Evolutionary conservation across 2,888 invertebrate species (phyloP).

Genomic region (Erannis defoliaria): DNA sequence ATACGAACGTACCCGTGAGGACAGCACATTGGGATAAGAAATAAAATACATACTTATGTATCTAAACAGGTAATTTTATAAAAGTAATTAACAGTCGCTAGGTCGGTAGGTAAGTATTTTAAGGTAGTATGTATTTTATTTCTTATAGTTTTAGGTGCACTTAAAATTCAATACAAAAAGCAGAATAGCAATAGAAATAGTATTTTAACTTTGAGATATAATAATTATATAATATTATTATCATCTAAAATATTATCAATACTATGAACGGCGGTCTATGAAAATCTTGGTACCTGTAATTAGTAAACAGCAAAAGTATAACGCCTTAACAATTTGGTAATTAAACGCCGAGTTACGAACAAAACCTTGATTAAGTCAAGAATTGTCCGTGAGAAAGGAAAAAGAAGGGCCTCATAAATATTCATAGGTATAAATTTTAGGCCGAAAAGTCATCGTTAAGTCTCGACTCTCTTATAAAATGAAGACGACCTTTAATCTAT

Average conservation of each 20-base stretch:
- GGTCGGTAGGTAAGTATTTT: no score
- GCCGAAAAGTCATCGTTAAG: constrained; percentile 80
- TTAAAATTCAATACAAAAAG: no score
- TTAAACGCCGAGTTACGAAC: constrained; percentile 34
- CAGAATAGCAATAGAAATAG: no score
- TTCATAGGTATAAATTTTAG: constrained; percentile 76
- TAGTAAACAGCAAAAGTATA: constrained; percentile 3
- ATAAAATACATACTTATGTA: no score
- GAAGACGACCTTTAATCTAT: constrained; percentile 69
- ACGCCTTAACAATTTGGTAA: constrained; percentile 45
- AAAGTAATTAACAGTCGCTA: no score
- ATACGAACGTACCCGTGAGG: no score
- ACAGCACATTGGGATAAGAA: no score
- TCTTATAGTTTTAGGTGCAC: no score
- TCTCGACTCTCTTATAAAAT: constrained; percentile 81
- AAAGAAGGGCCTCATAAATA: constrained; percentile 81
- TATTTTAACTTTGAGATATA: not conserved
- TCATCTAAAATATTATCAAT: no score
- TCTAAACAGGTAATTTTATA: no score
- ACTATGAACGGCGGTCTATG: no score
- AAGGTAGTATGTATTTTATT: no score
- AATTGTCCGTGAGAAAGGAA: constrained; percentile 62
- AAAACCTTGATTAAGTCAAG: constrained; percentile 50
- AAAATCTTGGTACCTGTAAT: not conserved
- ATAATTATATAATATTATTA: not conserved